Percentiles rank a stretch among this genome's conserved stretches.
phyloP scores from a whole-genome alignment of 2,113 vertebrate species.

The Halcyon malimbica region DNA sequence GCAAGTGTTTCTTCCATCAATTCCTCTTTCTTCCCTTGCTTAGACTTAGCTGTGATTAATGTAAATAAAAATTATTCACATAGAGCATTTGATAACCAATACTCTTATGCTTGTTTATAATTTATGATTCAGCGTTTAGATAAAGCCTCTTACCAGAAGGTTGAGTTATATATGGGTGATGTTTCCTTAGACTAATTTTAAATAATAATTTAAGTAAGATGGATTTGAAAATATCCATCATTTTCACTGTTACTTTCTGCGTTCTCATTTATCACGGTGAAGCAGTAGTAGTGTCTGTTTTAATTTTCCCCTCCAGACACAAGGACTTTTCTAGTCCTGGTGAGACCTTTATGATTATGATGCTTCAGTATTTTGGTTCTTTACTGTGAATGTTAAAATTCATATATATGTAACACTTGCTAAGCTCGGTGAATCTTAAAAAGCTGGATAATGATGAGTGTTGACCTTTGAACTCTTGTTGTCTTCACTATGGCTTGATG shows the following conservation, averaged over 20 bases:
- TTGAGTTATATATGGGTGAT: neutral
- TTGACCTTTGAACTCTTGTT: neutral
- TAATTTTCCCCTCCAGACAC: neutral
- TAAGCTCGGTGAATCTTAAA: neutral
- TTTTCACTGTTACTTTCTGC: neutral
- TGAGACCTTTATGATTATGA: neutral
- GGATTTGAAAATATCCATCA: neutral
- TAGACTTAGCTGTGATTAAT: neutral
- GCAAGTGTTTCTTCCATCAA: neutral
- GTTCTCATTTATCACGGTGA: neutral
- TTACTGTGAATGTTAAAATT: neutral
- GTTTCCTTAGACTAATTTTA: neutral
- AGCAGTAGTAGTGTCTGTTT: neutral
- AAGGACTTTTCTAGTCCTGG: neutral
- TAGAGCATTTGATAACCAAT: neutral
- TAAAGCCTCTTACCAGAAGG: neutral
- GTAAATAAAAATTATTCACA: neutral
- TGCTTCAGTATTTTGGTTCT: neutral
- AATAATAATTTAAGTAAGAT: neutral
- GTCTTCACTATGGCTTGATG: neutral
- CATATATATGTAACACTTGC: neutral
- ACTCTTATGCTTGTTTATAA: neutral
- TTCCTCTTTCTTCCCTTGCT: neutral
- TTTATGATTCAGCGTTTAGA: neutral
- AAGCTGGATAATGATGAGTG: neutral